Percentiles rank a stretch among this genome's conserved stretches.
Evolutionary conservation across 2,797 vertebrate genomes (phyloP).

Genomic region (Channallabes apus): DNA sequence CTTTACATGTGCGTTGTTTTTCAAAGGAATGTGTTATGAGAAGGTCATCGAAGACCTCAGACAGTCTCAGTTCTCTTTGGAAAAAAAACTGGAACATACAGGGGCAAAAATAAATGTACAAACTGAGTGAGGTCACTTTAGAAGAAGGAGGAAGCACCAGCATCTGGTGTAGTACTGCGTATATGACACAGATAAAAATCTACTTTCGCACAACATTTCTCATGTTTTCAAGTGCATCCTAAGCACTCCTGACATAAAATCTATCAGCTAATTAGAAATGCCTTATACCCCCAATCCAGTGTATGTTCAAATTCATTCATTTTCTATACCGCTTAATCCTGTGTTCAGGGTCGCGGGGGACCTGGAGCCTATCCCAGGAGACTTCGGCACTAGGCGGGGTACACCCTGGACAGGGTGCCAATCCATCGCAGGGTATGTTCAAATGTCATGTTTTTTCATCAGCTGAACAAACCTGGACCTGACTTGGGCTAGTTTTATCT

Average conservation of each 20-base stretch:
- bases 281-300: neutral
- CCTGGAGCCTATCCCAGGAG: too few relatives aligned
- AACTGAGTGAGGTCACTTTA: neutral
- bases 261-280: neutral
- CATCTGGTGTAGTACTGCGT: neutral
- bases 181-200: neutral
- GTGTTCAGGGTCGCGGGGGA: too few relatives aligned
- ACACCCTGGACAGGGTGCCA: too few relatives aligned
- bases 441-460: neutral
- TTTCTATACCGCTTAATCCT: too few relatives aligned
- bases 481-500: neutral
- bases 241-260: neutral
- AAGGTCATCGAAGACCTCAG: neutral
- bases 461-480: constrained; percentile 3
- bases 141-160: neutral
- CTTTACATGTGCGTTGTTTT: neutral
- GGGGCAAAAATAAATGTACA: neutral
- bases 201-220: neutral
- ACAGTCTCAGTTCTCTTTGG: neutral
- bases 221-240: neutral
- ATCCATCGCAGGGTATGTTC: neutral
- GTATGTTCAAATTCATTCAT: neutral
- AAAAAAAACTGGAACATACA: neutral
- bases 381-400: too few relatives aligned
- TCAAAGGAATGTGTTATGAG: too few relatives aligned